Percentiles rank a stretch among this genome's conserved stretches.
Evolutionary conservation across 2,888 invertebrate genomes (phyloP).

Genomic region (Chymomyza fuscimana): DNA sequence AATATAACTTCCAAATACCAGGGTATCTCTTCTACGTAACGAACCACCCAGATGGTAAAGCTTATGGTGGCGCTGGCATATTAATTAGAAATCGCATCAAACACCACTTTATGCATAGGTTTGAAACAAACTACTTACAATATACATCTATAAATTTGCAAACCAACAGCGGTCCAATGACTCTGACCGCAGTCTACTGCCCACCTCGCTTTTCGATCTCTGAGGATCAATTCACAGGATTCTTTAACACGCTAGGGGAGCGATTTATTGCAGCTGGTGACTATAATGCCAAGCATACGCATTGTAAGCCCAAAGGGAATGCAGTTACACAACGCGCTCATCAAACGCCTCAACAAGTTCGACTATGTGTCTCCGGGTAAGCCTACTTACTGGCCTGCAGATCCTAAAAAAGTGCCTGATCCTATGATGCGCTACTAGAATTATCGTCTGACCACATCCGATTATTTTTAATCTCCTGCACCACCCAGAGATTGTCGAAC

Average conservation of each 20-base stretch:
- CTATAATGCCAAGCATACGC: too few relatives aligned
- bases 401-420: neutral
- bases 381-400: neutral
- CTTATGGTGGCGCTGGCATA: neutral
- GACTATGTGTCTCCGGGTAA: neutral
- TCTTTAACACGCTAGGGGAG: neutral
- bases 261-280: neutral
- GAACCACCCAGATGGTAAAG: neutral
- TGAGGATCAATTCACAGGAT: neutral
- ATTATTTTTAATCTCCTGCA: neutral
- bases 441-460: neutral
- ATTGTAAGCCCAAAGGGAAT: neutral
- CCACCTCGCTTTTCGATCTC: neutral
- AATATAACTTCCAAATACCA: slow-evolving; percentile 4
- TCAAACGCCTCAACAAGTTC: neutral
- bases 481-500: neutral
- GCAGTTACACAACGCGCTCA: neutral
- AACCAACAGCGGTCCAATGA: too few relatives aligned
- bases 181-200: too few relatives aligned
- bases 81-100: neutral
- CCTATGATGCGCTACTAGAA: neutral
- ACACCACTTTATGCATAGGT: neutral
- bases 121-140: neutral
- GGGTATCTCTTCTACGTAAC: neutral
- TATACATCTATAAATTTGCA: neutral